Percentiles rank a stretch among this genome's conserved stretches.
phyloP scores from a whole-genome alignment of 2,888 invertebrate genomes.

The Drosophila aldrichi region DNA sequence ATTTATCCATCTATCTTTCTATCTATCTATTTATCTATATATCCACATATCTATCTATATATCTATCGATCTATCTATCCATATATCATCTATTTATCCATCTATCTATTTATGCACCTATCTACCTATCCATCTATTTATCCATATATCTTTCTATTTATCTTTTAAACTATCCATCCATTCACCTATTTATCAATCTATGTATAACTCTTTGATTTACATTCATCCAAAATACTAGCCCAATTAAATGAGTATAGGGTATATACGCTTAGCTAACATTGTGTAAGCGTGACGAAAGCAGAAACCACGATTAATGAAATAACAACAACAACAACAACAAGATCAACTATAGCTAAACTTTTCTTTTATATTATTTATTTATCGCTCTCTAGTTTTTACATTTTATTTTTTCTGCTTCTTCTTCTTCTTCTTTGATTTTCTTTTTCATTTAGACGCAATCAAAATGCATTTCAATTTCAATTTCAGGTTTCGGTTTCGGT shows the following conservation, averaged over 20 bases:
- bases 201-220: background rate
- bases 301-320: constrained; percentile 24
- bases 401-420: background rate
- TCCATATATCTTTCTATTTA: too few species aligned
- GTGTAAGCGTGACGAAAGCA: constrained; percentile 73
- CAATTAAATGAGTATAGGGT: background rate
- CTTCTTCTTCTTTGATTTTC: constrained; percentile 1
- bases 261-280: constrained; percentile 26
- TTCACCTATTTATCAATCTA: background rate
- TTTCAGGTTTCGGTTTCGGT: constrained; percentile 51
- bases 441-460: constrained; percentile 58
- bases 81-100: too few species aligned
- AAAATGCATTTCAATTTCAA: constrained; percentile 70
- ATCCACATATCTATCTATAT: too few species aligned
- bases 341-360: constrained; percentile 29
- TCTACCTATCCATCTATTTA: too few species aligned
- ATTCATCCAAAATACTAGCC: background rate
- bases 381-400: constrained; percentile 45
- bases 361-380: constrained; percentile 54
- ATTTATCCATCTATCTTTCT: too few species aligned
- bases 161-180: too few species aligned
- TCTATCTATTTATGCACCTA: too few species aligned
- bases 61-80: too few species aligned
- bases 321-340: constrained; percentile 9
- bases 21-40: too few species aligned